Evolutionary conservation across 2,113 vertebrate species (phyloP).

Genomic region (Bettongia penicillata): DNA sequence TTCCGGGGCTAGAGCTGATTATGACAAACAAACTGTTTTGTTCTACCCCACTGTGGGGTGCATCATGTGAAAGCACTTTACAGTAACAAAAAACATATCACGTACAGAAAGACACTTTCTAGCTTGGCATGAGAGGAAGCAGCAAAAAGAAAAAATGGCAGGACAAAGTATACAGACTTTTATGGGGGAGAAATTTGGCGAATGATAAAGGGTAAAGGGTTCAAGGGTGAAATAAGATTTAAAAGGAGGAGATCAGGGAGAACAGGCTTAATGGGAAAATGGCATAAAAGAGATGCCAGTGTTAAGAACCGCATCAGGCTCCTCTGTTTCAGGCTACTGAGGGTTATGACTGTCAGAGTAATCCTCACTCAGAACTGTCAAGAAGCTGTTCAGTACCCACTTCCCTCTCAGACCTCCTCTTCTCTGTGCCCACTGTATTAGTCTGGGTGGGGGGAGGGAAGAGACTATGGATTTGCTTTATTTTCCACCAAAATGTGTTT

Average conservation of each 20-base stretch:
- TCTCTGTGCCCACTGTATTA: neutral
- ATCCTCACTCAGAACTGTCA: neutral
- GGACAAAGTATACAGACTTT: slow-evolving; percentile 38
- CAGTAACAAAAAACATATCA: slow-evolving; percentile 9
- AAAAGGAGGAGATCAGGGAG: neutral
- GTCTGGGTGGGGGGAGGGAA: neutral
- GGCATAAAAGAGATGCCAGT: neutral
- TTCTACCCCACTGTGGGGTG: slow-evolving; percentile 6
- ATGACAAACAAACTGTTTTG: slow-evolving; percentile 31
- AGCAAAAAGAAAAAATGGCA: slow-evolving; percentile 37
- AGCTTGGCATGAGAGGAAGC: slow-evolving; percentile 27
- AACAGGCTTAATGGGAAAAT: neutral
- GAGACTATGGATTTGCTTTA: neutral
- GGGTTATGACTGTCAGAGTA: neutral
- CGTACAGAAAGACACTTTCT: slow-evolving; percentile 22
- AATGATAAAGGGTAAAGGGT: slow-evolving; percentile 14
- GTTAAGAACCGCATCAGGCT: neutral
- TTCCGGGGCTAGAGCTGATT: slow-evolving; percentile 17
- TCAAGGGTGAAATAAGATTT: slow-evolving; percentile 7
- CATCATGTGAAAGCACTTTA: slow-evolving; percentile 19
- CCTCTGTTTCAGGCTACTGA: neutral
- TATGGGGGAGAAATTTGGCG: slow-evolving; percentile 23
- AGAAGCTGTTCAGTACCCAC: neutral
- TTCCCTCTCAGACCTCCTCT: neutral
- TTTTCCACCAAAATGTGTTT: neutral